Base-by-base conservation (phyloP, 2,797 vertebrate genomes). In the Nyctalus aviator region DNA sequence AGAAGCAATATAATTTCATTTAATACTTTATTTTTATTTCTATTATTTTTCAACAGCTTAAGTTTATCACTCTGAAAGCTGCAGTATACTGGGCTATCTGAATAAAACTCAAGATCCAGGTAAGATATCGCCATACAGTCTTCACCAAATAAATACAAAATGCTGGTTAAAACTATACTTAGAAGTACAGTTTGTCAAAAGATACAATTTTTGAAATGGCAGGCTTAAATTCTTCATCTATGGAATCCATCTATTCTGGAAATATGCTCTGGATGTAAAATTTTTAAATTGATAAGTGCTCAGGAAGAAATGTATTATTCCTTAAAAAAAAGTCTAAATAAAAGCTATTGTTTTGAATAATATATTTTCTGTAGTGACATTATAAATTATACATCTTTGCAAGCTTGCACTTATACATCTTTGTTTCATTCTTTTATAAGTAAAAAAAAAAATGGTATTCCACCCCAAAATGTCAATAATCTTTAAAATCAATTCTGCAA, bases 401-500 rank as follows among this genome's bases (percentile, higher is more conserved):
- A 75, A 21, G n/a, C 25, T 86, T 73, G 44, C 37, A 71, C 25
- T 37, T 88, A 90, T 10, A 50, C 41, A 59, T 73, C 23, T 73
- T 64, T 66, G 32, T 66, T 93, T 94, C 78, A 93, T 27, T 84
- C 17, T 89, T 88, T 92, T 66, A 44, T 48, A 53, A 92, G 44
- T 25, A 76, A 84, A 89, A 89, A 76, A 84, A 89, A 8, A 93
- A 84, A 69, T 81, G 75, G 15, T 89, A 92, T 66, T 89, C 85
- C 5, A 81, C 10, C 68, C 46, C 32, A n/a, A 66, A 88, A 91
- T 62, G 88, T 17, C 76, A 90, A 62, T n/a, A 48, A 82, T 83
- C 3, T 87, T 72, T 15, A 85, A 89, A 97, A 91, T 89, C 66
- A 12, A 81, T 41, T 89, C 69, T 94, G 69, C 71, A 95, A 90